phyloP scores from a whole-genome alignment of 2,797 vertebrate genomes.

The Dryobates pubescens region DNA sequence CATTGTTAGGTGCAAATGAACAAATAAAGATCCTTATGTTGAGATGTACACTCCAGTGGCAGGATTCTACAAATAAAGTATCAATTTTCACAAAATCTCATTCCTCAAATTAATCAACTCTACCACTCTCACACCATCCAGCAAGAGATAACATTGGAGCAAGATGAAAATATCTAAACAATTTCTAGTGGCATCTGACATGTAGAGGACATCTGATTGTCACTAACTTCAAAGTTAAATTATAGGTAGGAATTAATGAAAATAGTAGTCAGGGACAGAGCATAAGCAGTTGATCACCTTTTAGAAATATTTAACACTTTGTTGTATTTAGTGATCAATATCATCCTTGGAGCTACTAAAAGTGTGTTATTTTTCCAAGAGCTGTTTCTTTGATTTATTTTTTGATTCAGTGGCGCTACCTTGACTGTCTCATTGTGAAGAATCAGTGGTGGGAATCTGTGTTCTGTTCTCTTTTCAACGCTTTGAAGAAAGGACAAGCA shows the following conservation, averaged over 20 bases:
- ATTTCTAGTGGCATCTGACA: background rate
- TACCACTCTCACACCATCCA: background rate
- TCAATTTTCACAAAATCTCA: background rate
- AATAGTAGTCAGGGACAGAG: background rate
- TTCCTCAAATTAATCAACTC: background rate
- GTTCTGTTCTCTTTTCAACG: background rate
- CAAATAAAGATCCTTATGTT: background rate
- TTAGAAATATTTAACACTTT: background rate
- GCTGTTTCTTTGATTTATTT: background rate
- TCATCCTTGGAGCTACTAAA: background rate
- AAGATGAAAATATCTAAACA: background rate
- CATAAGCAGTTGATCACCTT: background rate
- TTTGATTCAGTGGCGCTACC: background rate
- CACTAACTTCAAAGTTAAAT: background rate
- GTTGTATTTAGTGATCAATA: background rate
- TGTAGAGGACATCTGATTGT: background rate
- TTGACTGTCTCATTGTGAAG: background rate
- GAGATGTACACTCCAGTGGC: background rate
- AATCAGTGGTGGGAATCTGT: background rate
- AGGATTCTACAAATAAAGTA: background rate
- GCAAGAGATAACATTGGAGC: fast-evolving
- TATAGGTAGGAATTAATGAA: background rate
- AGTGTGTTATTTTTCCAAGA: background rate
- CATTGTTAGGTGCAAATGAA: background rate
- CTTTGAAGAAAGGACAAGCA: background rate